Percentiles rank a stretch among this genome's conserved stretches.
These are phyloP conservation scores for Nowickia ferox DNA, from an alignment of 2,888 invertebrate genomes.

Conservation along the genomic window DNA sequence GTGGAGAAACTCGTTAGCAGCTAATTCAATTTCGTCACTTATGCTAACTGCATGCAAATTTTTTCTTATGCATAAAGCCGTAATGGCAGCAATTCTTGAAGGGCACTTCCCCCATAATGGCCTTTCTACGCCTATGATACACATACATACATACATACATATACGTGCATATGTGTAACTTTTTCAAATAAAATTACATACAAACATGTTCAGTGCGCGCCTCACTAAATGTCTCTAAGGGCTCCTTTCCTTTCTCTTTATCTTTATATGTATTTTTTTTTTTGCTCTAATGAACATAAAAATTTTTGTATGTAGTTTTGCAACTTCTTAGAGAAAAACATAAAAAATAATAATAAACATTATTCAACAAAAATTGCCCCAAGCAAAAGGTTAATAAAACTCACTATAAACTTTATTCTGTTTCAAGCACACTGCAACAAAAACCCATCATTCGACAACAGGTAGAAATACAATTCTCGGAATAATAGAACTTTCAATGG, in stretches of 20 bases:
- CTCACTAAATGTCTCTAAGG: slow-evolving; percentile 52
- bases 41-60: too few relatives aligned
- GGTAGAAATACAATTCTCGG: slow-evolving; percentile 44
- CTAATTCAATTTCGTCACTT: too few relatives aligned
- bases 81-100: too few relatives aligned
- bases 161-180: not conserved
- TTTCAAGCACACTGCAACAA: not conserved
- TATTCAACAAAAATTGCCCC: slow-evolving; percentile 62
- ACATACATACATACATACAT: too few relatives aligned
- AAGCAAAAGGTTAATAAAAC: slow-evolving; percentile 71
- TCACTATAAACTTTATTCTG: slow-evolving; percentile 63
- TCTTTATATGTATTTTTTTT: not conserved
- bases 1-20: too few relatives aligned
- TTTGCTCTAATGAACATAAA: slow-evolving; percentile 49
- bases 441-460: slow-evolving; percentile 58
- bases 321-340: slow-evolving; percentile 59
- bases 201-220: not conserved
- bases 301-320: slow-evolving; percentile 30
- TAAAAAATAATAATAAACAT: slow-evolving; percentile 41
- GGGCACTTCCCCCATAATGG: too few relatives aligned
- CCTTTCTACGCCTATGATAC: too few relatives aligned
- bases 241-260: not conserved
- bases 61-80: too few relatives aligned
- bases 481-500: slow-evolving; percentile 30
- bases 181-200: not conserved